Conservation (phyloP, 2,888 invertebrate species). For the Anodontia alba region DNA sequence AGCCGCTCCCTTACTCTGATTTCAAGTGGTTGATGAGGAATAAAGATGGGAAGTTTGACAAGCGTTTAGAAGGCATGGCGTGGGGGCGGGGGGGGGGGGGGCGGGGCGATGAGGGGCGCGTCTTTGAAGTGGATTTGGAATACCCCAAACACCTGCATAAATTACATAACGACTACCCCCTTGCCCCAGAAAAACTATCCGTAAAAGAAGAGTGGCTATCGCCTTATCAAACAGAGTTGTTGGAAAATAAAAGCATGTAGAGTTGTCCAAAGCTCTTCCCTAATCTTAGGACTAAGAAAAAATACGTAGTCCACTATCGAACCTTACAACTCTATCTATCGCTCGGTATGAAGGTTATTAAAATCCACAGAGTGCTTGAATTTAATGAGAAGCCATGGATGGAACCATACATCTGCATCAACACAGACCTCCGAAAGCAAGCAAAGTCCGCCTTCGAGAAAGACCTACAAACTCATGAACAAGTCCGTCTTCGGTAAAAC, state of each 20-base stretch:
- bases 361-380: conserved; percentile 75
- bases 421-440: conserved; percentile 66
- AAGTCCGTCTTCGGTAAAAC: conserved; percentile 38
- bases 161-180: conserved; percentile 35
- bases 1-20: conserved; percentile 68
- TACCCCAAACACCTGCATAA: conserved; percentile 39
- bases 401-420: conserved; percentile 77
- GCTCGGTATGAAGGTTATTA: conserved; percentile 70
- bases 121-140: conserved; percentile 30
- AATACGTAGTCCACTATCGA: conserved; percentile 81
- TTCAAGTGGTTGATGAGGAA: conserved; percentile 74
- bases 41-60: too few species aligned
- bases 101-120: conserved; percentile 4
- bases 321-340: conserved; percentile 76
- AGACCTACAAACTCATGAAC: conserved; percentile 65
- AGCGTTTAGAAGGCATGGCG: too few species aligned
- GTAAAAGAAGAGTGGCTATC: conserved; percentile 62
- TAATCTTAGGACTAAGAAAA: conserved; percentile 63
- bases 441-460: conserved; percentile 80
- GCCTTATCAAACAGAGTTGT: conserved; percentile 56
- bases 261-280: conserved; percentile 52
- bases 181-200: conserved; percentile 59
- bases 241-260: conserved; percentile 44
- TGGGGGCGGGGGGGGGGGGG: too few species aligned
- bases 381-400: conserved; percentile 79